Evolutionary conservation across 2,797 vertebrate species (phyloP).

Genomic region (Falco novaeseelandiae): DNA sequence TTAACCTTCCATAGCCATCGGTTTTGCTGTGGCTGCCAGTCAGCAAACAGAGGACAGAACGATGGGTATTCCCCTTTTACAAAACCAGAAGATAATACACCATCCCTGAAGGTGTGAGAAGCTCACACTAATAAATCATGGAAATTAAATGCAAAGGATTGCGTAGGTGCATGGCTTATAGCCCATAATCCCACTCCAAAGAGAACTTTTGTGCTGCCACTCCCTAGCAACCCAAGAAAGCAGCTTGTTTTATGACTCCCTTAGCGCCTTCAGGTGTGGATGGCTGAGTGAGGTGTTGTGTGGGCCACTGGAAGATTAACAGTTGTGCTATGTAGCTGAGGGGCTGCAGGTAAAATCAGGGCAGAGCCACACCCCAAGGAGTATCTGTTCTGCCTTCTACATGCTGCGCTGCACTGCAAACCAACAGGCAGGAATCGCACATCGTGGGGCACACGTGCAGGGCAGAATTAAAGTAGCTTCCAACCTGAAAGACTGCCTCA

Average conservation of each 20-base stretch:
- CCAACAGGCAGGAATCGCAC: background rate
- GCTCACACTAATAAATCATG: constrained; percentile 52
- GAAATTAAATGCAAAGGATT: constrained; percentile 36
- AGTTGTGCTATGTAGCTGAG: background rate
- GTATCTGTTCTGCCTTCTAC: background rate
- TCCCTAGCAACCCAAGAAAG: background rate
- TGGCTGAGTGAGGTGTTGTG: background rate
- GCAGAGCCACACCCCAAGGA: background rate
- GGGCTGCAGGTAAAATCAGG: background rate
- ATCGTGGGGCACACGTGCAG: accelerated
- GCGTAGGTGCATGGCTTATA: background rate
- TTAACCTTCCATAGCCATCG: background rate
- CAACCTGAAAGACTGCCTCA: background rate
- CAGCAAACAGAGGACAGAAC: background rate
- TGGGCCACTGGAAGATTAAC: background rate
- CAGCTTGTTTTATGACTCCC: background rate
- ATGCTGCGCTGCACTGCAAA: accelerated
- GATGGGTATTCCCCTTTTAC: background rate
- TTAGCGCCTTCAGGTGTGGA: background rate
- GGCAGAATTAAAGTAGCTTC: background rate
- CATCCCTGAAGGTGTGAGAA: constrained; percentile 59
- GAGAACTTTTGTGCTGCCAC: background rate
- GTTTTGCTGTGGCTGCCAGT: background rate
- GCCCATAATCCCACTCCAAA: constrained; percentile 2
- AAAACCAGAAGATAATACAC: background rate